Evolutionary conservation across 1,140 invertebrate species (phyloP).

Genomic region (Pygmarrhopalites habei): DNA sequence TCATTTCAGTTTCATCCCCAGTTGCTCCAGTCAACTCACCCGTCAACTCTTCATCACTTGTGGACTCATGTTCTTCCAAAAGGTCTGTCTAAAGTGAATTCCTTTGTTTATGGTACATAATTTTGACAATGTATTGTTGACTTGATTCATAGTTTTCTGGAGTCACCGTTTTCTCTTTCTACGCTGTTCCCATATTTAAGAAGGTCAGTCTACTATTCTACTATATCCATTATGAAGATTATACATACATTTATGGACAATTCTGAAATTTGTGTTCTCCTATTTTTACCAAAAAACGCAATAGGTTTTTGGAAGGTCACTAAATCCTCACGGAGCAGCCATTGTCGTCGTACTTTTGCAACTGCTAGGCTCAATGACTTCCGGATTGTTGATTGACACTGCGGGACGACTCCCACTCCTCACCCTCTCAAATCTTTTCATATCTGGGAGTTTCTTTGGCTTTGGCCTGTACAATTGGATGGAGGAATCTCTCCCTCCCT

Average conservation of each 20-base stretch:
- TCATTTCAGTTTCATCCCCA: conserved; percentile 48
- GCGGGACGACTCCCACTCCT: conserved; percentile 67
- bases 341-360: conserved; percentile 71
- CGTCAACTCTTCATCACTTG: conserved; percentile 69
- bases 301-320: conserved; percentile 61
- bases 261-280: not conserved
- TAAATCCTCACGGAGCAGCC: conserved; percentile 72
- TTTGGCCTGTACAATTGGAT: conserved; percentile 40
- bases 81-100: too few species aligned
- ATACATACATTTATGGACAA: not conserved
- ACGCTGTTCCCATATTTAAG: conserved; percentile 69
- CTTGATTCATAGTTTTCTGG: too few species aligned
- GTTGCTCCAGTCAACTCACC: conserved; percentile 33
- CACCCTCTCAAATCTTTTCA: conserved; percentile 70
- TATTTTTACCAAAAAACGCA: not conserved
- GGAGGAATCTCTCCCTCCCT: conserved; percentile 35
- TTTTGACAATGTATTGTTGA: too few species aligned
- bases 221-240: too few species aligned
- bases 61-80: conserved; percentile 75
- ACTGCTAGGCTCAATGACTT: conserved; percentile 65
- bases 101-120: too few species aligned
- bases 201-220: conserved; percentile 35
- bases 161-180: conserved; percentile 72
- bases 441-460: conserved; percentile 51
- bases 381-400: conserved; percentile 69